Evolutionary conservation across 2,797 vertebrate species (phyloP).

Genomic region (Megaceryle alcyon): DNA sequence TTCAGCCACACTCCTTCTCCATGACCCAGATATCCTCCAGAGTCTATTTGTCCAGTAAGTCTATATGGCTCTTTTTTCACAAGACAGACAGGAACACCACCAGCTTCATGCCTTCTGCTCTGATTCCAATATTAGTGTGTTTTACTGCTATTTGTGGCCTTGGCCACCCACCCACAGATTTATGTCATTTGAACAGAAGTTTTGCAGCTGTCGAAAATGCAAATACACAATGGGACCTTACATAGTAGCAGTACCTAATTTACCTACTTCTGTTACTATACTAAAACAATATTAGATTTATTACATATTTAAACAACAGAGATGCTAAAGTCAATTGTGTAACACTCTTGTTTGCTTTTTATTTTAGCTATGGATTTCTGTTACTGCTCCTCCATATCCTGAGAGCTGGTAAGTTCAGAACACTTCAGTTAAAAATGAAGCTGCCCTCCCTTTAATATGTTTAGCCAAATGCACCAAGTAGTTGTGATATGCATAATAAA

Average conservation of each 20-base stretch:
- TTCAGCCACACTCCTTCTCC: neutral
- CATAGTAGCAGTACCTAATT: neutral
- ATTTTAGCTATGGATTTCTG: constrained; percentile 33
- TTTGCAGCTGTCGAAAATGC: constrained; percentile 61
- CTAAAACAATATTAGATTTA: neutral
- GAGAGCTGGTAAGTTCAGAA: constrained; percentile 67
- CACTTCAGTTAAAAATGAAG: neutral
- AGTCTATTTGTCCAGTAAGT: neutral
- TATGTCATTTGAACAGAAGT: neutral
- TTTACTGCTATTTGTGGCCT: neutral
- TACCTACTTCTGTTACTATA: neutral
- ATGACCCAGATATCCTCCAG: neutral
- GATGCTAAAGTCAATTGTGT: neutral
- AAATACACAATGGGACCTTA: constrained; percentile 12
- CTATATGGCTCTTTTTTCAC: accelerated
- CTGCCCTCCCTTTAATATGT: neutral
- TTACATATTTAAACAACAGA: neutral
- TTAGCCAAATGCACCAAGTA: neutral
- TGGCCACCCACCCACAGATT: neutral
- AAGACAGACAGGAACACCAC: neutral
- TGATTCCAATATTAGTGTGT: constrained; percentile 21
- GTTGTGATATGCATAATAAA: neutral
- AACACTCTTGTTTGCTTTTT: neutral
- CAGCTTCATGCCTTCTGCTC: constrained; percentile 4
- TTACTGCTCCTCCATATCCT: constrained; percentile 50